Base-by-base conservation (phyloP, 2,888 invertebrate genomes). In the Linnaemya tessellans region DNA sequence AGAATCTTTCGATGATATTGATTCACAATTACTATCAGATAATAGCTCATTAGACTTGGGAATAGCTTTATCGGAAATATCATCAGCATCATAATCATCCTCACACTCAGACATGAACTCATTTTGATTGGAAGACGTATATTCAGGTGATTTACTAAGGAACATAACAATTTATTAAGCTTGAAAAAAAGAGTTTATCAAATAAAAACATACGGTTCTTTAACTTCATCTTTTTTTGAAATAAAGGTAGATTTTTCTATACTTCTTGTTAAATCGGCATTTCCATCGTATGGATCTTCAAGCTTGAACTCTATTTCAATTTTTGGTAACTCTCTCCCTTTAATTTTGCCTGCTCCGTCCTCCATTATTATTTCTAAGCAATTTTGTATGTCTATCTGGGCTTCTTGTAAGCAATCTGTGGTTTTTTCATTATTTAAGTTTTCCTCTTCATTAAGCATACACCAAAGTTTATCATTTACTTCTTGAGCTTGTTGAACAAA, bases 311-410 rank as follows among this genome's bases (percentile, higher is more conserved):
- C 51, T 15, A 20, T 3, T 5, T 71, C 58, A 41, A 64, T 65
- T 58, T 49, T 46, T 15, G 41, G 3, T 46, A 51, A 13, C 5
- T 75, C 22, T 11, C 56, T 18, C 5, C 20, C 25, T 64, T 20
- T 75, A 41, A 18, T 46, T 22, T 22, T 62, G 0, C 1, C 67
- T 0, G 41, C 13, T 1, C 54, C 64, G 30, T 73, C 81, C 25
- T 82, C 85, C 49, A 82, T 60, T 82, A 79, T 77, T 30, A 85
- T 85, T 54, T 85, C 85, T 41, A 85, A 75, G 22, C 85, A 85
- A 13, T 70, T 80, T 71, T 85, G 64, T 62, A 85, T 82, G 25
- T 85, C 85, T 25, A 85, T 82, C 35, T 85, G 82, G 13, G 85
- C 43, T 67, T 85, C 85, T 25, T 85, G 85, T 15, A 85, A 38